Evolutionary conservation across 2,888 invertebrate genomes (phyloP).

Genomic region (Cordilura impudica): DNA sequence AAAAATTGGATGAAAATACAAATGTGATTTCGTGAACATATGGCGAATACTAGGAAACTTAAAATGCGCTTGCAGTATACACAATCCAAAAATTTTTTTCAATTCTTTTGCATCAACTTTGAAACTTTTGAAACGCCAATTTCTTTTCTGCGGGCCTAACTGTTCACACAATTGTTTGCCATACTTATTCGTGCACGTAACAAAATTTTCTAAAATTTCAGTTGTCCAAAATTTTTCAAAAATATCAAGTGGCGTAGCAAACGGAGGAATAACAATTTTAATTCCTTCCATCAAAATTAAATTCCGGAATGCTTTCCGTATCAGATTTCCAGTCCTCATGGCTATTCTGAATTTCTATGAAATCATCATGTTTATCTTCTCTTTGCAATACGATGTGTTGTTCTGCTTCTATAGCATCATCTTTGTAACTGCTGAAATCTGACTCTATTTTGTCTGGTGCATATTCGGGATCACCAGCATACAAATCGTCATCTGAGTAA

Average conservation of each 20-base stretch:
- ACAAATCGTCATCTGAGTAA: neutral
- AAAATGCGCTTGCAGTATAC: neutral
- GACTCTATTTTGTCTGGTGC: neutral
- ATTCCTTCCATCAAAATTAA: no score
- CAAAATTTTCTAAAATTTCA: neutral
- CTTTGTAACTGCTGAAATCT: neutral
- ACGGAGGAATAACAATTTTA: neutral
- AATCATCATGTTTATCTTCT: no score
- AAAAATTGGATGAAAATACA: conserved; percentile 6
- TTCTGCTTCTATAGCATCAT: neutral
- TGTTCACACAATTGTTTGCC: neutral
- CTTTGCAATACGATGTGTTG: no score
- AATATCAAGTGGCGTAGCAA: no score
- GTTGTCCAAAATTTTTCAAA: neutral
- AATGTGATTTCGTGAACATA: neutral
- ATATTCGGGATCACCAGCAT: no score
- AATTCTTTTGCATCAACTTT: neutral
- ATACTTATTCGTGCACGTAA: neutral
- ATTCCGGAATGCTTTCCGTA: no score
- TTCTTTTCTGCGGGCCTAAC: neutral
- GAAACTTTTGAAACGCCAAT: neutral
- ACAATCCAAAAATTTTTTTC: neutral
- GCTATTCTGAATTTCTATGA: neutral
- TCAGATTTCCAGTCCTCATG: no score
- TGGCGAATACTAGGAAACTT: conserved; percentile 11